Evolutionary conservation across 2,113 vertebrate genomes (phyloP).

Genomic region (Platichthys flesus): DNA sequence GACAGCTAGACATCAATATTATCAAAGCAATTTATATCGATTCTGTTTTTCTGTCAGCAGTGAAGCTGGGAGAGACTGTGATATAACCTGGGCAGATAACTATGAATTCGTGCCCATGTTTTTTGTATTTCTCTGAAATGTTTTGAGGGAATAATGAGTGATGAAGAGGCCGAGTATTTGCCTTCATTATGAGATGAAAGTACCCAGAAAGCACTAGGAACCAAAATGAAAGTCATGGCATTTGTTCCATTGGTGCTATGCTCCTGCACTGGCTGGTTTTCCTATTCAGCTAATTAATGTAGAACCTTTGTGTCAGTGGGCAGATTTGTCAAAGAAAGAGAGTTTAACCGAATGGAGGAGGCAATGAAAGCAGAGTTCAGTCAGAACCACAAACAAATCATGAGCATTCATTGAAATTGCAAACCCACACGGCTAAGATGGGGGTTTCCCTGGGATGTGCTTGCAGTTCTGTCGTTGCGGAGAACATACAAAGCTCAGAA

Average conservation of each 20-base stretch:
- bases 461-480: neutral
- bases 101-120: neutral
- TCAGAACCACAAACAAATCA: neutral
- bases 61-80: neutral
- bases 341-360: neutral
- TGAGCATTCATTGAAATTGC: neutral
- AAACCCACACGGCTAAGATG: neutral
- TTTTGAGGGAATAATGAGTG: conserved; percentile 10
- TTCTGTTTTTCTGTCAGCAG: neutral
- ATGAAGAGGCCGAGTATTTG: neutral
- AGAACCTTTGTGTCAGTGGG: neutral
- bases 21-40: too few relatives aligned
- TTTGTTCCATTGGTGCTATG: neutral
- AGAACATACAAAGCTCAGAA: neutral
- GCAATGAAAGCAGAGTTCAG: neutral
- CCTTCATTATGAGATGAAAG: neutral
- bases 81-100: neutral
- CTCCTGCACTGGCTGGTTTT: conserved; percentile 5
- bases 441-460: neutral
- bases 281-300: conserved; percentile 2
- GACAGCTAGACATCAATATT: too few relatives aligned
- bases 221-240: neutral
- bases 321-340: neutral
- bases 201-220: neutral
- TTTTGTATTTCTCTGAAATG: neutral